Evolutionary conservation across 2,797 vertebrate species (phyloP).

Genomic region (Rhinogobio ventralis): DNA sequence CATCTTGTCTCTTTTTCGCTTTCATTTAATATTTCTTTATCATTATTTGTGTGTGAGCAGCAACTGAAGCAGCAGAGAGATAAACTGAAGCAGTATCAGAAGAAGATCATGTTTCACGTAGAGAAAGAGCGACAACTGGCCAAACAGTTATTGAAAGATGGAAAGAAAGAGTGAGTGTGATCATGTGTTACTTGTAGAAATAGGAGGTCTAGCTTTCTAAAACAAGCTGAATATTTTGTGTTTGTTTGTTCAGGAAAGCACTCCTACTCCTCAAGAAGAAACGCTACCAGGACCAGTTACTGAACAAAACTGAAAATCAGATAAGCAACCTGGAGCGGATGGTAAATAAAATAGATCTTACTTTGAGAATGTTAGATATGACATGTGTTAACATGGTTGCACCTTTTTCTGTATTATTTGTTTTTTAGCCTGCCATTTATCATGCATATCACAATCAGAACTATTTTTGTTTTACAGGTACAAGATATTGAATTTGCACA

Average conservation of each 20-base stretch:
- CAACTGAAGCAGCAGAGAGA: constrained; percentile 97
- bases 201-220: neutral
- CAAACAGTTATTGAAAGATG: constrained; percentile 86
- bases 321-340: constrained; percentile 93
- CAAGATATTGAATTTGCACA: constrained; percentile 92
- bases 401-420: neutral
- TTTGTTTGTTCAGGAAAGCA: constrained; percentile 82
- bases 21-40: neutral
- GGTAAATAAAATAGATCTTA: constrained; percentile 73
- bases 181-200: neutral
- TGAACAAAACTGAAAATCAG: constrained; percentile 93
- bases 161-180: constrained; percentile 88
- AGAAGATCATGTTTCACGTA: constrained; percentile 83
- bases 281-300: constrained; percentile 90
- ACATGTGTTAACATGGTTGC: neutral
- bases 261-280: constrained; percentile 93
- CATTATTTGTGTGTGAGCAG: constrained; percentile 69
- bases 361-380: neutral
- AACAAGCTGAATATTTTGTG: neutral
- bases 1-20: neutral
- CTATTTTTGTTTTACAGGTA: constrained; percentile 72
- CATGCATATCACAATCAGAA: constrained; percentile 45
- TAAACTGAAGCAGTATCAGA: constrained; percentile 92
- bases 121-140: constrained; percentile 87
- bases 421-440: neutral